Evolutionary conservation across 2,113 vertebrate species (phyloP), one percentile per base, ranked within the genome.

Genomic region (Hemibagrus wyckioides): DNA sequence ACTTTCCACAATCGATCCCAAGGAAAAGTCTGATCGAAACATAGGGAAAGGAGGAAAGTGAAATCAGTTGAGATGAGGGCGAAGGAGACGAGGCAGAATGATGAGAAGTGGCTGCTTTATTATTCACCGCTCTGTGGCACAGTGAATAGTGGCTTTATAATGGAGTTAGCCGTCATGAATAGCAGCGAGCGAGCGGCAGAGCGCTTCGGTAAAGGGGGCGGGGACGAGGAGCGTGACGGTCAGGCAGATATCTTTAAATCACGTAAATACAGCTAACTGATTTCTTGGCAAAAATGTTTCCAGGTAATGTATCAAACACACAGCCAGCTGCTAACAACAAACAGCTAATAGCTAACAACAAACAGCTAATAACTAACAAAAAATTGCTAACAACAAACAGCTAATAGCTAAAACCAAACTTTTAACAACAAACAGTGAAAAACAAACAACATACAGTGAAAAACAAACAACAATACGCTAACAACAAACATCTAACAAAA

Each of bases 131-230:
- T 80, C 50, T 44, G 56, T 82, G 77, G 23, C 57, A 84, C 7
- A 48, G 21, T 28, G 39, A 80, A 80, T 3, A 28, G 19, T 63
- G 73, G 41, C 73, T 76, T 76, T n/a, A 76, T 76, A 48, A 23
- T n/a, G 59, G 44, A 61, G 63, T 88, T 85, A 80, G 39, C 76
- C 59, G 25, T 88, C 17, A 33, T 85, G 61, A 88, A 73, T 81
- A n/a, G n/a, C n/a, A n/a, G 73, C 23, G 59, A 81, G 28, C 19
- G 69, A 85, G 76, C 87, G n/a, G 6, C 19, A 19, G 50, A 11
- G 63, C 44, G 44, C 44, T 67, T 83, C 61, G 8, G 61, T 8
- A 30, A 67, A 85, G 57, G 6, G 0, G 48, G 11, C 11, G 41
- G 48, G 19, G 82, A 77, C 23, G 6, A 84, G 10, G n/a, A 28